Conservation (phyloP, 2,113 vertebrate species). For the Crotalus horridus region DNA sequence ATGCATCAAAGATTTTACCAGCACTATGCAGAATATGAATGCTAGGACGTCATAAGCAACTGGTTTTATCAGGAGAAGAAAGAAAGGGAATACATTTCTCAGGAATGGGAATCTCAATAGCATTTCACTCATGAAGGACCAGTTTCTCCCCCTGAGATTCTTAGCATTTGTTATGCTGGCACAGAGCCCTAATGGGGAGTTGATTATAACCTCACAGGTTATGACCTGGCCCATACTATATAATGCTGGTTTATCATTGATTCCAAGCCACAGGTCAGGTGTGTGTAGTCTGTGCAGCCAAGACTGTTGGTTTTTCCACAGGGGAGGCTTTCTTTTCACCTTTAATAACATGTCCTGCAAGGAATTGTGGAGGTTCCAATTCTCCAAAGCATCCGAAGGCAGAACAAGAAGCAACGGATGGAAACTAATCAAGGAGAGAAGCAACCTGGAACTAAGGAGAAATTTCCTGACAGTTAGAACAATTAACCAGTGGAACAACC, state of each 20-base stretch:
- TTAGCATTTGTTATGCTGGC: neutral
- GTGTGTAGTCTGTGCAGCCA: neutral
- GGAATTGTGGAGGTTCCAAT: neutral
- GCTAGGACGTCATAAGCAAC: slow-evolving; percentile 40
- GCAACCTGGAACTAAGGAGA: no score
- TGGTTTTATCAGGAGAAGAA: slow-evolving; percentile 41
- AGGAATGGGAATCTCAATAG: slow-evolving; percentile 19
- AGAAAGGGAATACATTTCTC: slow-evolving; percentile 40
- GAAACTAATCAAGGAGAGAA: no score
- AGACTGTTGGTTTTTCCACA: neutral
- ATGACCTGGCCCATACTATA: accelerated
- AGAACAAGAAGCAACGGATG: no score
- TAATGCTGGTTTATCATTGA: neutral
- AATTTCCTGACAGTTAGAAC: no score
- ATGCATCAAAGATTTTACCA: slow-evolving; percentile 53
- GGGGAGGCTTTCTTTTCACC: neutral
- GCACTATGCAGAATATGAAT: slow-evolving; percentile 44
- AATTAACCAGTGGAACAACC: no score
- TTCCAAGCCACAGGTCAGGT: neutral
- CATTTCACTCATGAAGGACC: neutral
- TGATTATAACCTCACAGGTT: neutral
- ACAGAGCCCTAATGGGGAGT: neutral
- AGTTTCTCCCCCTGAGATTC: neutral
- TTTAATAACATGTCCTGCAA: slow-evolving; percentile 16
- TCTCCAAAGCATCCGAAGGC: no score